Conservation (phyloP, 2,888 invertebrate species). For the Lasioglossum vierecki region DNA sequence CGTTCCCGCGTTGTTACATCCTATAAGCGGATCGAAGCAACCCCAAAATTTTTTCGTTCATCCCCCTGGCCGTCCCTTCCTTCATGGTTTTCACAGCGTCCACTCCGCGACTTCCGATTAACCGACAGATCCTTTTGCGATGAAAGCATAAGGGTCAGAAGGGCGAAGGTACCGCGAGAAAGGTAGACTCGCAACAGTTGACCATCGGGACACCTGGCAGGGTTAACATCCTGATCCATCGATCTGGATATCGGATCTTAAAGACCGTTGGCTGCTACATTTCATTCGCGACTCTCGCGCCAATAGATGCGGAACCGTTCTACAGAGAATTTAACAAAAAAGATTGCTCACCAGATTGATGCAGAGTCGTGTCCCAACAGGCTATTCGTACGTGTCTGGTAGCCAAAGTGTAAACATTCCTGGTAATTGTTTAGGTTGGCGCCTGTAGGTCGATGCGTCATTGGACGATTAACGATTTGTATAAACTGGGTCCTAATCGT, state of each 20-base stretch:
- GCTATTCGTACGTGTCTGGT: background rate
- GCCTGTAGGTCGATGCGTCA: constrained; percentile 65
- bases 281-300: background rate
- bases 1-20: constrained; percentile 50
- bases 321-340: background rate
- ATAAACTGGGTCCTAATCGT: constrained; percentile 18
- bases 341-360: no score
- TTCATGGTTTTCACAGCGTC: background rate
- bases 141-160: constrained; percentile 27
- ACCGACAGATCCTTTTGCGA: constrained; percentile 34
- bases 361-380: background rate
- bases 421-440: constrained; percentile 22
- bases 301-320: background rate
- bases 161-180: constrained; percentile 31
- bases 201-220: constrained; percentile 67
- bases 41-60: constrained; percentile 59
- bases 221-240: constrained; percentile 55
- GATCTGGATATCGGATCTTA: constrained; percentile 58
- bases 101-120: constrained; percentile 62
- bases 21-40: constrained; percentile 71
- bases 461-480: constrained; percentile 68
- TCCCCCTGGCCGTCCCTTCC: constrained; percentile 16
- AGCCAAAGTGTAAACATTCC: constrained; percentile 20
- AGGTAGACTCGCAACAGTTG: constrained; percentile 51
- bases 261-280: background rate